These are phyloP conservation scores for Phataginus tetradactyla DNA, from an alignment of 2,797 vertebrate genomes.

Conservation along the genomic window DNA sequence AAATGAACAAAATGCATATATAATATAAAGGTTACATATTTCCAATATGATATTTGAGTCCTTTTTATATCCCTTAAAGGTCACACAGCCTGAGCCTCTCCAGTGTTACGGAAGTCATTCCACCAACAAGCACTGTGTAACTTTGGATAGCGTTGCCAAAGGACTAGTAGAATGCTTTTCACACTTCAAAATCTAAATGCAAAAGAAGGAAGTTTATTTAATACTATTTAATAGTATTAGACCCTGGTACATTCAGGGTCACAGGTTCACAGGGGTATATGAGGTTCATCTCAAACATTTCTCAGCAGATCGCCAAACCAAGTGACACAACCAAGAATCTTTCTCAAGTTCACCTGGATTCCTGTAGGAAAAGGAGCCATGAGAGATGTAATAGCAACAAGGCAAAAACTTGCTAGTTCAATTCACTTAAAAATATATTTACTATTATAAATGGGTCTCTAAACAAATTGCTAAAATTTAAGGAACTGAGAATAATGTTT, in stretches of 20 bases:
- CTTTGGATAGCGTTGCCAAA: not conserved
- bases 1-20: not conserved
- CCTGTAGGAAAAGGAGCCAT: not conserved
- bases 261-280: not conserved
- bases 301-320: not conserved
- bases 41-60: not conserved
- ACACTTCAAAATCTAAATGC: not conserved
- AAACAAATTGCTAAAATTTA: slow-evolving; percentile 13
- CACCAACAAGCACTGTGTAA: not conserved
- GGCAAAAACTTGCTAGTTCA: not conserved
- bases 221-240: not conserved
- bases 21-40: not conserved
- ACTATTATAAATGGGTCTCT: not conserved
- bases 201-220: not conserved
- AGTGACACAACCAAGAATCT: not conserved
- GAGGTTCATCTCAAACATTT: not conserved
- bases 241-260: not conserved
- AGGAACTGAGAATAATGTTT: not conserved
- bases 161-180: not conserved
- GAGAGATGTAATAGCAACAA: not conserved
- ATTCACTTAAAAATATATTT: not conserved
- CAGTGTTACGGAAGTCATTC: not conserved
- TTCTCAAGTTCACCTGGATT: not conserved
- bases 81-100: not conserved
- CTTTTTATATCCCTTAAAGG: not conserved